Evolutionary conservation across 2,888 invertebrate genomes (phyloP).

Genomic region (Caradrina clavipalpis): DNA sequence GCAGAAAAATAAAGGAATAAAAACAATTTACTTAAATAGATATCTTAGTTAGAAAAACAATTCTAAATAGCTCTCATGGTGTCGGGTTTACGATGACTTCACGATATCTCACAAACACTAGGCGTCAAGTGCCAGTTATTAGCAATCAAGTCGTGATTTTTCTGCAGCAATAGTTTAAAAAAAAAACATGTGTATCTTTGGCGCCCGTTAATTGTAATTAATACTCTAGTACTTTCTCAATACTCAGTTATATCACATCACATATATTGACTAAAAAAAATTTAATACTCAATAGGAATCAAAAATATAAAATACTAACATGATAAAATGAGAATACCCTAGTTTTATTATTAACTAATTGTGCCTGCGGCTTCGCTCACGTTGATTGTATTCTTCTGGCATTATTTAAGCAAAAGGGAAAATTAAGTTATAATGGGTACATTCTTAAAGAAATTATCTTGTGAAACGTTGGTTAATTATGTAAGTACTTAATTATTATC

Average conservation of each 20-base stretch:
- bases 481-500: too few species aligned
- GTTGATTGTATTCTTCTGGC: background rate
- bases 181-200: slow-evolving; percentile 50
- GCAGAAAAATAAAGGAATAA: background rate
- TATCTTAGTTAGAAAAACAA: slow-evolving; percentile 9
- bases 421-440: too few species aligned
- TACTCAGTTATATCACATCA: slow-evolving; percentile 61
- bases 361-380: background rate
- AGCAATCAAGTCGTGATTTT: background rate
- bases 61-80: slow-evolving; percentile 9
- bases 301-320: slow-evolving; percentile 20
- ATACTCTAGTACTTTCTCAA: slow-evolving; percentile 32
- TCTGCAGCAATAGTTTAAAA: slow-evolving; percentile 10
- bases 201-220: slow-evolving; percentile 29
- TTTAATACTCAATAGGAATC: slow-evolving; percentile 58
- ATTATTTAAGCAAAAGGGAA: too few species aligned
- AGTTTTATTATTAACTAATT: background rate
- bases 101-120: slow-evolving; percentile 3
- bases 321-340: background rate
- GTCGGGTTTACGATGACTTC: background rate
- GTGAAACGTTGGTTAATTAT: too few species aligned
- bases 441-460: too few species aligned
- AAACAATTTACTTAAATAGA: background rate
- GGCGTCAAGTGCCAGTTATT: background rate
- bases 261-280: slow-evolving; percentile 58